A percentile compares a stretch with the other conserved stretches of the same genome.
These are phyloP conservation scores for Apotomis betuletana DNA, from an alignment of 2,888 invertebrate species.

Conservation along the genomic window DNA sequence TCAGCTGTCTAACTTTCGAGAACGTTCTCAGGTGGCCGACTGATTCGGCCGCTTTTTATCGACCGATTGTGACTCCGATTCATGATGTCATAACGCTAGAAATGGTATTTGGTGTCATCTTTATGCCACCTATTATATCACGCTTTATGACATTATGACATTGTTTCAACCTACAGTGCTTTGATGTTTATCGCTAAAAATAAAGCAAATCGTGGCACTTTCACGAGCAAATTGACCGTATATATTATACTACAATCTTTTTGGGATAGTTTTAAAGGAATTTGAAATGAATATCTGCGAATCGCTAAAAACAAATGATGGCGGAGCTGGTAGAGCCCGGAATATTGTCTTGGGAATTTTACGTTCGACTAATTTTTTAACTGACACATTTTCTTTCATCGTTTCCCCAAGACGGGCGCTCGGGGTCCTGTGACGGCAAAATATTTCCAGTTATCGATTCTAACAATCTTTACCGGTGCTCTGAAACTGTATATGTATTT, in stretches of 20 bases:
- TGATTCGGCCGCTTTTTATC: slow-evolving; percentile 47
- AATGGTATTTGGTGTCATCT: slow-evolving; percentile 45
- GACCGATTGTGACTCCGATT: slow-evolving; percentile 38
- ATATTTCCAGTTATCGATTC: slow-evolving; percentile 1
- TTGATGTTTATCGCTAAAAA: neutral
- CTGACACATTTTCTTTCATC: slow-evolving; percentile 22
- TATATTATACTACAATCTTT: neutral
- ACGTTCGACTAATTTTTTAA: slow-evolving; percentile 7
- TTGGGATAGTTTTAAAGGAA: neutral
- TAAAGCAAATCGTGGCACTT: neutral
- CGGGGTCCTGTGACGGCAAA: slow-evolving; percentile 13
- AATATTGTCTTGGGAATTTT: neutral
- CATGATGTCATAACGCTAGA: slow-evolving; percentile 51
- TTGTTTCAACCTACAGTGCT: neutral
- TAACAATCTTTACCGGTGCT: slow-evolving; percentile 13
- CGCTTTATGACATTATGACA: neutral
- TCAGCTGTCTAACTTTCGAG: slow-evolving; percentile 50
- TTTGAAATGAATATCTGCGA: neutral
- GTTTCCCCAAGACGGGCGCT: neutral
- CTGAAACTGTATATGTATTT: slow-evolving; percentile 6
- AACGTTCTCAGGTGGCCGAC: slow-evolving; percentile 49
- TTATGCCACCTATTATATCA: slow-evolving; percentile 40
- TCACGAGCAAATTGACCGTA: neutral
- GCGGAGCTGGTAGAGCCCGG: no score
- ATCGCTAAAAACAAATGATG: no score